Percentiles rank a stretch among this genome's conserved stretches.
These are phyloP conservation scores for Eristalinus aeneus DNA, from an alignment of 2,888 invertebrate genomes.

Conservation along the genomic window DNA sequence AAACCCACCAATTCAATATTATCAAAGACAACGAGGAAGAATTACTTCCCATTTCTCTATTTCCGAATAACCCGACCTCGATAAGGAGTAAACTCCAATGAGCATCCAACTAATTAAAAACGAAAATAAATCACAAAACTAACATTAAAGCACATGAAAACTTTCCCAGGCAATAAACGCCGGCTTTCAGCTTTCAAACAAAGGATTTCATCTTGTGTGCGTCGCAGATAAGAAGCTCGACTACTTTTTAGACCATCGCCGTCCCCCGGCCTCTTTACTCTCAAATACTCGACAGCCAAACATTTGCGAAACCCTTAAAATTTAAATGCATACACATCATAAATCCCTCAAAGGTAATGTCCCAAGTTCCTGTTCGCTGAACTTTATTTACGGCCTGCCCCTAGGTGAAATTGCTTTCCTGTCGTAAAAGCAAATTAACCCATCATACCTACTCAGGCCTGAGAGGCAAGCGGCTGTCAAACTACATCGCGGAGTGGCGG, in stretches of 20 bases:
- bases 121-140: background rate
- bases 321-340: slow-evolving; percentile 5
- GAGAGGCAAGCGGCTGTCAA: background rate
- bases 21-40: too few species aligned
- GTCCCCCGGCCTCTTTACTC: too few species aligned
- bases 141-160: background rate
- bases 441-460: background rate
- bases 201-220: background rate
- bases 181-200: background rate
- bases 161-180: background rate
- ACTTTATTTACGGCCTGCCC: background rate
- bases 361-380: background rate
- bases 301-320: background rate
- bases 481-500: background rate
- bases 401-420: background rate
- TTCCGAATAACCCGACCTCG: background rate
- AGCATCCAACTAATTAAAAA: background rate
- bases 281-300: background rate
- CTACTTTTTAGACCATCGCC: background rate
- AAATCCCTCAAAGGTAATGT: slow-evolving; percentile 1
- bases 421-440: background rate
- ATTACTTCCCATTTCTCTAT: too few species aligned
- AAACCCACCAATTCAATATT: too few species aligned
- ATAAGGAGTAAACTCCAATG: background rate
- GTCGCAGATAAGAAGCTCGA: background rate